These are phyloP conservation scores for Meda fulgida DNA, from an alignment of 2,797 vertebrate species.

Conservation along the genomic window DNA sequence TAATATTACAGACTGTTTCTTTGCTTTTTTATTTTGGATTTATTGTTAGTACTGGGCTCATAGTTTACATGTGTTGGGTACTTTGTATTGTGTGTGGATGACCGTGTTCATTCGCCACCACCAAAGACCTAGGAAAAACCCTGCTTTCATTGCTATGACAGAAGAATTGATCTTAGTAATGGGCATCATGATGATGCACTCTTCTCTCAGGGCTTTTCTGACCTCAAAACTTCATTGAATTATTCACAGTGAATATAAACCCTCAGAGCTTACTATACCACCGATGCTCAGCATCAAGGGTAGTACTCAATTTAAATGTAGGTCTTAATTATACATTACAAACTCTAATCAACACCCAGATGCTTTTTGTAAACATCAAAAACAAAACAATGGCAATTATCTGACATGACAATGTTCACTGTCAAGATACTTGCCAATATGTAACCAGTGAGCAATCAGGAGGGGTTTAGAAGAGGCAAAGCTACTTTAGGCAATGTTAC, in stretches of 20 bases:
- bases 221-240: conserved; percentile 25
- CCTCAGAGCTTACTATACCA: background rate
- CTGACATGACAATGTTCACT: background rate
- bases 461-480: background rate
- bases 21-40: background rate
- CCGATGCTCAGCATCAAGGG: background rate
- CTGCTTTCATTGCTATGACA: background rate
- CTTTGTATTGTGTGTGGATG: background rate
- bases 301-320: background rate
- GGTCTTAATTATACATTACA: background rate
- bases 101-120: background rate
- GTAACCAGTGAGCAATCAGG: background rate
- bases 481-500: background rate
- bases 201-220: conserved; percentile 30
- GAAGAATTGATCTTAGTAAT: conserved; percentile 34
- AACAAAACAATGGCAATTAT: background rate
- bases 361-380: background rate
- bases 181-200: conserved; percentile 10
- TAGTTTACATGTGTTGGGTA: background rate
- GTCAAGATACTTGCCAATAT: background rate
- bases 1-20: background rate
- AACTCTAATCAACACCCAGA: background rate
- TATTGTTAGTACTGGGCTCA: background rate
- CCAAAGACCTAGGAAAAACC: background rate
- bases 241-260: conserved; percentile 16